phyloP scores from a whole-genome alignment of 2,888 invertebrate species.

The Hypena proboscidalis region DNA sequence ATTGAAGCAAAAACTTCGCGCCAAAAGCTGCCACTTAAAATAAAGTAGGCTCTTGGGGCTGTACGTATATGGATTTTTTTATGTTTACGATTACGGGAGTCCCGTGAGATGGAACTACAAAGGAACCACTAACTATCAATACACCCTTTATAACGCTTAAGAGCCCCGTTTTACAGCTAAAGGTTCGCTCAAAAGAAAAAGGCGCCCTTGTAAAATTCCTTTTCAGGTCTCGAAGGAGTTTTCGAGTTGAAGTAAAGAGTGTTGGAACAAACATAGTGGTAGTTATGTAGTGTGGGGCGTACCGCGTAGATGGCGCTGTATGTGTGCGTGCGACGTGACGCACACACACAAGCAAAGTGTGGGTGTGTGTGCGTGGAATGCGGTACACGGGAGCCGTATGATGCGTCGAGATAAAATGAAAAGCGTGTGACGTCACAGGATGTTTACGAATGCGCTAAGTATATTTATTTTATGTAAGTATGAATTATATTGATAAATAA shows the following conservation, averaged over 20 bases:
- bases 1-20: constrained; percentile 24
- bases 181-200: constrained; percentile 73
- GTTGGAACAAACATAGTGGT: constrained; percentile 55
- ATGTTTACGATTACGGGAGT: constrained; percentile 57
- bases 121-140: constrained; percentile 65
- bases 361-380: constrained; percentile 64
- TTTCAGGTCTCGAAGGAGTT: constrained; percentile 80
- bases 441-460: constrained; percentile 29
- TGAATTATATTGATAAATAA: constrained; percentile 10
- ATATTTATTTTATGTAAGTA: constrained; percentile 20
- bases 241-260: constrained; percentile 52
- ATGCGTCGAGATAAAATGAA: constrained; percentile 50
- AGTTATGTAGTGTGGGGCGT: constrained; percentile 66
- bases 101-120: constrained; percentile 65
- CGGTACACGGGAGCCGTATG: constrained; percentile 53
- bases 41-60: constrained; percentile 35
- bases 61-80: constrained; percentile 46
- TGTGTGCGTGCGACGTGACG: constrained; percentile 69
- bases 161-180: constrained; percentile 69
- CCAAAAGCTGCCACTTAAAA: constrained; percentile 25
- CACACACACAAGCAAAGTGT: constrained; percentile 28
- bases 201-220: constrained; percentile 77
- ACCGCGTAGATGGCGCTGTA: constrained; percentile 57
- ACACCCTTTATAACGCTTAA: constrained; percentile 65
- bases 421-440: constrained; percentile 57